Evolutionary conservation across 2,888 invertebrate species (phyloP), one percentile per base, ranked within the genome.

Genomic region (Ophioninae sp.): DNA sequence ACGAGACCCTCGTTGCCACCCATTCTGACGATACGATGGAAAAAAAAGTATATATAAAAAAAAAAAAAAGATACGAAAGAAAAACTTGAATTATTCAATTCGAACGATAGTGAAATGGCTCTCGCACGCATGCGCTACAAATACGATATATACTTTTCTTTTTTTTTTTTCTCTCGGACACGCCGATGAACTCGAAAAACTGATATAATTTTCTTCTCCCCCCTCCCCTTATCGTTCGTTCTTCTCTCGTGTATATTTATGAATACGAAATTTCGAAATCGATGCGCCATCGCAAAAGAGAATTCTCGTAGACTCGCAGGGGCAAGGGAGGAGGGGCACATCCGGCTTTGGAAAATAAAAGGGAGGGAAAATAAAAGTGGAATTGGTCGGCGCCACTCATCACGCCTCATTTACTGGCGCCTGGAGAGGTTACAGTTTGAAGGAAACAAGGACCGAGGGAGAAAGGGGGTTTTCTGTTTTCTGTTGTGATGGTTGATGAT

Each of bases 341-440:
- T 59, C 21, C 20, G 59, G 7, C 59, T 62, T 62, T 7, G 21
- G 62, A 20, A 59, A 21, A 21, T 20, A 59, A 20, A 21, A 62
- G 30, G 1, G 8, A 21, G 61, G 21, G 17, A 62, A 13, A n/a
- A 57, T 6, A 57, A 13, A 57, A 57, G 79, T 64, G 77, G 83
- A 77, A 68, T 65, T 37, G 50, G 64, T 84, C 85, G 85, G 87
- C 85, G 85, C 85, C 80, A 75, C 77, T 62, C 72, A 44, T 70
- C 61, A 44, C 44, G 62, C 76, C 80, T 88, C 81, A 87, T 89
- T 90, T 88, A 74, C 86, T 89, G 90, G 90, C 89, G 90, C 89
- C 90, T 86, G 86, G 88, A 89, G 89, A 89, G 44, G 67, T 13
- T 81, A 79, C 82, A 83, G 70, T n/a, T 62, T 20, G 17, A 8